Evolutionary conservation across 2,113 vertebrate species (phyloP).

Genomic region (Eupsittula cactorum): DNA sequence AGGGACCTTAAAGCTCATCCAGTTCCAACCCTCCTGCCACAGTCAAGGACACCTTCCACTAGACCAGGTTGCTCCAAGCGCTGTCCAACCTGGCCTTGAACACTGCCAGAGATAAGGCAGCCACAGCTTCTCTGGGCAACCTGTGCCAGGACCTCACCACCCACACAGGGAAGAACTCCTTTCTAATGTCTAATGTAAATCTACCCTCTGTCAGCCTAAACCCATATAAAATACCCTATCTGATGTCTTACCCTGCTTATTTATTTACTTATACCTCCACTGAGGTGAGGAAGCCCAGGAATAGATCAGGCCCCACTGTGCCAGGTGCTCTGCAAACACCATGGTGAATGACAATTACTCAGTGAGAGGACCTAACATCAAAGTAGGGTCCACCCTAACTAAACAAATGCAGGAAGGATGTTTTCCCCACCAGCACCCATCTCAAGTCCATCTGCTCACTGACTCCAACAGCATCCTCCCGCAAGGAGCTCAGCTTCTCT

Average conservation of each 20-base stretch:
- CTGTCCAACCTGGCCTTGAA: not conserved
- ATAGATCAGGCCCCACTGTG: not conserved
- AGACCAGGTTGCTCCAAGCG: not conserved
- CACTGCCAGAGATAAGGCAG: not conserved
- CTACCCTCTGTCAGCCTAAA: not conserved
- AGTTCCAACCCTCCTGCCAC: not conserved
- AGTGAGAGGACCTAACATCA: not conserved
- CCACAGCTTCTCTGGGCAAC: too few relatives aligned
- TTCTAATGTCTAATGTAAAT: not conserved
- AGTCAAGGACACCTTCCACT: not conserved
- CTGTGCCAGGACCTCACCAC: not conserved
- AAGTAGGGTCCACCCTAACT: not conserved
- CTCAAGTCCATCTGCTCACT: not conserved
- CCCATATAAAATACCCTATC: not conserved
- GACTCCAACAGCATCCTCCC: not conserved
- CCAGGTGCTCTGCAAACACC: not conserved
- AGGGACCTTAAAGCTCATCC: not conserved
- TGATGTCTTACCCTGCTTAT: not conserved
- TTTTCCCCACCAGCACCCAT: not conserved
- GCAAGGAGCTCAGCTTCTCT: not conserved
- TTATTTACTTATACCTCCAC: not conserved
- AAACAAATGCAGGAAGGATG: not conserved
- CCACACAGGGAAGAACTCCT: not conserved
- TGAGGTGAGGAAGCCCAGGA: not conserved
- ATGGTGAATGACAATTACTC: not conserved